Conservation (phyloP, 2,888 invertebrate genomes). For the Meta bourneti region DNA sequence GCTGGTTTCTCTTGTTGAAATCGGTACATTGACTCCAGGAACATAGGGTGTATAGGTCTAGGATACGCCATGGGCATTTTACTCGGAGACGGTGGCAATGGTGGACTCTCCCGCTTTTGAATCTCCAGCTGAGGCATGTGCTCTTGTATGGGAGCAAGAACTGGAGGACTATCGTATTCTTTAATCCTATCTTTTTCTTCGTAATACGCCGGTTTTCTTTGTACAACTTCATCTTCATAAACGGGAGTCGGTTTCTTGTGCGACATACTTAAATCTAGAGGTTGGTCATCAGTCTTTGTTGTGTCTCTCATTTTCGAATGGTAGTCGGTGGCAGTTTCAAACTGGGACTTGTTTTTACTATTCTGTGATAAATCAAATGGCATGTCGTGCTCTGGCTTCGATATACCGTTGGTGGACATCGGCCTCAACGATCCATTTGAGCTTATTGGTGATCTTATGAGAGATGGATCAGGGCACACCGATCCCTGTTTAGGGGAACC, state of each 20-base stretch:
- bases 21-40: constrained; percentile 78
- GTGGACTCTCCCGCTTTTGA: constrained; percentile 69
- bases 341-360: constrained; percentile 64
- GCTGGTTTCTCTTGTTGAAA: constrained; percentile 83
- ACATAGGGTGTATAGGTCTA: constrained; percentile 89
- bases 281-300: constrained; percentile 85
- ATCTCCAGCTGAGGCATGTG: constrained; percentile 66
- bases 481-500: constrained; percentile 77
- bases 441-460: constrained; percentile 53
- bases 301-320: constrained; percentile 78
- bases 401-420: constrained; percentile 73
- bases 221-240: constrained; percentile 69
- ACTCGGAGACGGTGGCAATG: constrained; percentile 77
- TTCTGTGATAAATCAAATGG: constrained; percentile 86
- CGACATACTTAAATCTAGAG: constrained; percentile 90
- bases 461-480: constrained; percentile 77
- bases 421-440: constrained; percentile 77
- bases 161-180: constrained; percentile 65
- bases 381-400: constrained; percentile 82
- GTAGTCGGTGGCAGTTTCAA: constrained; percentile 71
- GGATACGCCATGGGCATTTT: constrained; percentile 86
- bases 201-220: constrained; percentile 75
- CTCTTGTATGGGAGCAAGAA: constrained; percentile 66
- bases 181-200: constrained; percentile 76
- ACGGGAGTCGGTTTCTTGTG: constrained; percentile 85